Evolutionary conservation across 2,797 vertebrate species (phyloP), one percentile per base, ranked within the genome.

Genomic region (Falco rusticolus): DNA sequence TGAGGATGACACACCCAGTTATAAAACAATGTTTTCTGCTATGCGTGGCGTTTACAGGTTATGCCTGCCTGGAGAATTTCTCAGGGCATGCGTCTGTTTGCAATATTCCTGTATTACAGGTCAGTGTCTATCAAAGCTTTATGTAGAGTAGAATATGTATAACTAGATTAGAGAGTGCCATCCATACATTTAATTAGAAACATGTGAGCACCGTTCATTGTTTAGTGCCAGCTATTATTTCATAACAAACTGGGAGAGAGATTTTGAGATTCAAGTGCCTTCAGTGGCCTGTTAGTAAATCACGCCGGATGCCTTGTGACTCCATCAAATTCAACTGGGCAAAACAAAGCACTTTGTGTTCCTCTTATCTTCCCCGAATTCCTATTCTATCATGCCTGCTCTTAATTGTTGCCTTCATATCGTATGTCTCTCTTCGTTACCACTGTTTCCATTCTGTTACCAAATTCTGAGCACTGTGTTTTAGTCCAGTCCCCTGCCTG

Each of bases 31-130:
- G 7, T 28, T n/a, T 81, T 84, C 17, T 75, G 50, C 71, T 43
- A 1, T 1, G 0, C 0, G 0, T 81, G 72, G 19, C 3, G 2
- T 41, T 75, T 34, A 3, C 10, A 65, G 54, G 31, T 70, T 70
- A 12, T 45, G 59, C 28, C 84, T 51, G 14, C 16, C 16, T 45
- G 22, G 16, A 0, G 13, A 9, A 10, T 65, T 59, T 66, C 43
- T 93, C 47, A n/a, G 47, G 17, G 39, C 50, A 20, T 19, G 2
- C 10, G 9, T 59, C 29, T 8, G 1, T n/a, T 68, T 82, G 59
- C 77, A 31, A 61, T 34, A 5, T 39, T 50, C 34, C 16, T 4
- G 2, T 31, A 5, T 53, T 22, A 22, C 28, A 57, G 53, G 5
- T 50, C n/a, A 19, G 28, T 22, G 43, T 63, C 68, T 39, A 15